Conservation (phyloP, 2,113 vertebrate species). For the Chionodraco myersi region DNA sequence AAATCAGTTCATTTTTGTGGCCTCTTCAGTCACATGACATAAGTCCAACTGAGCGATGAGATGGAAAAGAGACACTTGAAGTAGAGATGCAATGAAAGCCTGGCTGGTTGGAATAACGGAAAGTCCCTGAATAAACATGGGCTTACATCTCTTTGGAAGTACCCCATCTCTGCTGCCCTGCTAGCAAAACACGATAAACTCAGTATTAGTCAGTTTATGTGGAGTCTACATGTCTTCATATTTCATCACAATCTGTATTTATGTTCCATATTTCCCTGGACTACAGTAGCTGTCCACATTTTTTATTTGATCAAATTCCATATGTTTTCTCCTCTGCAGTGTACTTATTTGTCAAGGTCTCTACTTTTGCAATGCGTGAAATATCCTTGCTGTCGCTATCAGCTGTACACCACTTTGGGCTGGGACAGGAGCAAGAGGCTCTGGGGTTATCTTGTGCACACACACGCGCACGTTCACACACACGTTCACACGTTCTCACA, state of each 20-base stretch:
- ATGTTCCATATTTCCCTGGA: constrained; percentile 19
- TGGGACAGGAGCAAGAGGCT: constrained; percentile 63
- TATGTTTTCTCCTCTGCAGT: constrained; percentile 47
- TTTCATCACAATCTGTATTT: constrained; percentile 55
- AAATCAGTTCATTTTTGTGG: constrained; percentile 17
- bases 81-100: constrained; percentile 3
- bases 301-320: constrained; percentile 56
- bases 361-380: constrained; percentile 69
- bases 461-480: constrained; percentile 23
- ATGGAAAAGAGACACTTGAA: constrained; percentile 13
- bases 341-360: constrained; percentile 69
- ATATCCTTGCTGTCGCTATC: constrained; percentile 71
- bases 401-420: constrained; percentile 65
- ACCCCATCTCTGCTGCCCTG: background rate
- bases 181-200: constrained; percentile 18
- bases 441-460: constrained; percentile 66
- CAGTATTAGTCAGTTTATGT: constrained; percentile 9
- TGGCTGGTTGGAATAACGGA: background rate
- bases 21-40: constrained; percentile 6
- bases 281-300: constrained; percentile 53
- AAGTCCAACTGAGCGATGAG: constrained; percentile 36
- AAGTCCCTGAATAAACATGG: constrained; percentile 28
- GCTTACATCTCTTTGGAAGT: constrained; percentile 13
- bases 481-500: too few relatives aligned
- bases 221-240: constrained; percentile 35